phyloP scores from a whole-genome alignment of 1,140 invertebrate genomes.

The Dermatophagoides farinae region DNA sequence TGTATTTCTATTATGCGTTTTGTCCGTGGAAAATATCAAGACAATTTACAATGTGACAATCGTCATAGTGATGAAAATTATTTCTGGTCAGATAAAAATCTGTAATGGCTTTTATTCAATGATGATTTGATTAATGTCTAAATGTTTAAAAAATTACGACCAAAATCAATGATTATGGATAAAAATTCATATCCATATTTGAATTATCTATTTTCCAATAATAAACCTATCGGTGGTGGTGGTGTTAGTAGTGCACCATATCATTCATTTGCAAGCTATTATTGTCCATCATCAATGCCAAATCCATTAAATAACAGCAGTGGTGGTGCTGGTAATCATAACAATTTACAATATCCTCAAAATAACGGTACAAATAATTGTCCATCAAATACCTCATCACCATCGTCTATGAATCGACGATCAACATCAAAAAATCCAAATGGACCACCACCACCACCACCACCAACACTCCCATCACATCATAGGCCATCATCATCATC shows the following conservation, averaged over 20 bases:
- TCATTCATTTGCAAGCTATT: not conserved
- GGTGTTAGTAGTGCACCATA: not conserved
- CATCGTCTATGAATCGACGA: not conserved
- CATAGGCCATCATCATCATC: not conserved
- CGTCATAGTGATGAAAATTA: too few species aligned
- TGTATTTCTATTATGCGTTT: too few species aligned
- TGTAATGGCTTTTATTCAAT: too few species aligned
- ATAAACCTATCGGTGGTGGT: not conserved
- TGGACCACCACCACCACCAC: not conserved
- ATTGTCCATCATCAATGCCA: not conserved
- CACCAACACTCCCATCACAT: too few species aligned
- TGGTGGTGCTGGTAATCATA: not conserved
- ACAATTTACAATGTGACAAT: too few species aligned
- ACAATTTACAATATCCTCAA: not conserved
- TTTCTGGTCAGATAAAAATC: too few species aligned
- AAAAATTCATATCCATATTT: too few species aligned
- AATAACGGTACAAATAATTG: not conserved
- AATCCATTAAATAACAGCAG: not conserved
- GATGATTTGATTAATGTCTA: too few species aligned
- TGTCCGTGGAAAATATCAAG: too few species aligned
- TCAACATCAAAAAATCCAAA: not conserved
- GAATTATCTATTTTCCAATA: too few species aligned
- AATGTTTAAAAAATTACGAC: too few species aligned
- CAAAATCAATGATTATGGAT: too few species aligned
- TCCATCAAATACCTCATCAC: not conserved